Percentiles rank a stretch among this genome's conserved stretches.
These are phyloP conservation scores for Heliconius himera DNA, from an alignment of 1,140 invertebrate genomes.

Conservation along the genomic window DNA sequence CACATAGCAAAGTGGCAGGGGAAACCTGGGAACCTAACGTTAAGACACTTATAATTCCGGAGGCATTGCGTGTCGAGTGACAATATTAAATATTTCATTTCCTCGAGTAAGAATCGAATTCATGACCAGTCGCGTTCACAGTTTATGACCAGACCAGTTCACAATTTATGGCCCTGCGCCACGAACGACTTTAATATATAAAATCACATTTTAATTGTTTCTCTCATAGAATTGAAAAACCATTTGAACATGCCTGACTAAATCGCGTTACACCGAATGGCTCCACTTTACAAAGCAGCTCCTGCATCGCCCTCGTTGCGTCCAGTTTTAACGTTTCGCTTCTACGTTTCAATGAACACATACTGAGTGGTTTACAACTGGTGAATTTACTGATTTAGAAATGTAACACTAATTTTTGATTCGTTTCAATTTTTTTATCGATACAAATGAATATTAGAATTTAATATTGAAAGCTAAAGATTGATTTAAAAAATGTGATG, in stretches of 20 bases:
- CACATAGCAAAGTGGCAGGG: neutral
- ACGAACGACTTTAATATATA: too few relatives aligned
- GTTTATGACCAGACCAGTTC: too few relatives aligned
- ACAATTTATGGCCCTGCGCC: too few relatives aligned
- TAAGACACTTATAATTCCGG: neutral
- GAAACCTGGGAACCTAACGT: neutral
- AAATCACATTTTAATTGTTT: neutral
- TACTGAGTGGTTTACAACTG: neutral
- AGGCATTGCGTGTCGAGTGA: too few relatives aligned
- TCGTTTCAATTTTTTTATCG: neutral
- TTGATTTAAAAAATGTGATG: too few relatives aligned
- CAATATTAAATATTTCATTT: too few relatives aligned
- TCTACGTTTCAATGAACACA: neutral
- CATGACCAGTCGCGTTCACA: too few relatives aligned
- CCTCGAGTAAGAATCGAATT: too few relatives aligned
- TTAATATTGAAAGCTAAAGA: neutral
- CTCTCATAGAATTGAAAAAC: neutral
- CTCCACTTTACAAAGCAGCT: neutral
- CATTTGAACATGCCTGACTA: neutral
- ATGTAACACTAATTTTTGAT: neutral
- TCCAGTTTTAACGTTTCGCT: neutral
- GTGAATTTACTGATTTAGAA: neutral
- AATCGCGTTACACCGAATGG: neutral
- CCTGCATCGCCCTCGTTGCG: neutral
- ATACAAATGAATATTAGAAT: neutral